phyloP scores from a whole-genome alignment of 2,113 vertebrate species.

The Thunnus maccoyii region DNA sequence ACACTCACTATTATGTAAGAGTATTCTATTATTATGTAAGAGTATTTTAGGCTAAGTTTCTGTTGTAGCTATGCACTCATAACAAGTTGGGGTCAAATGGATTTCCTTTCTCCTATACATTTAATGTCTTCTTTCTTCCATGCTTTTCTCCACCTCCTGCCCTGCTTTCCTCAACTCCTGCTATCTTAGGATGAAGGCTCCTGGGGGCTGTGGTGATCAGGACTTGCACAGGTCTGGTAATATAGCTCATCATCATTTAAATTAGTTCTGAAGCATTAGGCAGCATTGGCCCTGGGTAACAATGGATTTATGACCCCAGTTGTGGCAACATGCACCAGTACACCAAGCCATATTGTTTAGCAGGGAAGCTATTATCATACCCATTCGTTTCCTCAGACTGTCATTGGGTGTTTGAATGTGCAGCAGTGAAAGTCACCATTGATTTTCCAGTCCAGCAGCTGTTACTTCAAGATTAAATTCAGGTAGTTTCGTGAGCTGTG shows the following conservation, averaged over 20 bases:
- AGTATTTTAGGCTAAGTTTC: neutral
- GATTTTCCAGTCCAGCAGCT: slow-evolving; percentile 41
- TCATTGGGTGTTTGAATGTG: slow-evolving; percentile 31
- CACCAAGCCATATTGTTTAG: slow-evolving; percentile 45
- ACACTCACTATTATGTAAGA: too few species aligned
- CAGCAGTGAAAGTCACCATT: slow-evolving; percentile 21
- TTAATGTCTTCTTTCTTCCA: neutral
- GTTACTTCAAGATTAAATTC: slow-evolving; percentile 23
- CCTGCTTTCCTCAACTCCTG: neutral
- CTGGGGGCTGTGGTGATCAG: slow-evolving; percentile 8
- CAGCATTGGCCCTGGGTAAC: slow-evolving; percentile 57
- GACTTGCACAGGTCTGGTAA: slow-evolving; percentile 5
- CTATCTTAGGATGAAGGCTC: neutral
- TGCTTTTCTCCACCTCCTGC: neutral
- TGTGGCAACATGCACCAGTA: slow-evolving; percentile 57
- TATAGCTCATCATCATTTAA: slow-evolving; percentile 63
- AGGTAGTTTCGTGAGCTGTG: slow-evolving; percentile 9
- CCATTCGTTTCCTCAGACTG: slow-evolving; percentile 37
- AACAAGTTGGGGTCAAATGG: neutral
- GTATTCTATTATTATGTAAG: neutral
- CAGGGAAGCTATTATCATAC: slow-evolving; percentile 45
- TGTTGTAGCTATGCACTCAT: neutral
- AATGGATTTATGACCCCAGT: slow-evolving; percentile 50
- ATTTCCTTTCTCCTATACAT: neutral
- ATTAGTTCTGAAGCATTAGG: slow-evolving; percentile 75